These are phyloP conservation scores for Polyploca ridens DNA, from an alignment of 2,888 invertebrate species.

Conservation along the genomic window DNA sequence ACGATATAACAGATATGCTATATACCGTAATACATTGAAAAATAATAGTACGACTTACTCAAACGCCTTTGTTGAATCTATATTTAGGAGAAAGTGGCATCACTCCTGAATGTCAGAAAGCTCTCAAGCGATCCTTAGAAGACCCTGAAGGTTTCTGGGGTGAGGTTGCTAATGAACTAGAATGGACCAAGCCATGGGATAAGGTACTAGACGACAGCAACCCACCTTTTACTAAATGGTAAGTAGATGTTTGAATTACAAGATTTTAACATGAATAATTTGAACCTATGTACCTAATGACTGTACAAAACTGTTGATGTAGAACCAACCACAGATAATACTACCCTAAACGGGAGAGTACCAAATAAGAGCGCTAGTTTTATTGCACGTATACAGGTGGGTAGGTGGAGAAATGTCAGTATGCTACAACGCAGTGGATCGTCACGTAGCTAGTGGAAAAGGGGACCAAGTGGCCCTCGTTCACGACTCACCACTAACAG, in stretches of 20 bases:
- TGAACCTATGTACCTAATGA: no score
- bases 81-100: conserved; percentile 60
- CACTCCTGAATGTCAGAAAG: conserved; percentile 85
- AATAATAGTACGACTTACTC: background rate
- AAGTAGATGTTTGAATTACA: conserved; percentile 35
- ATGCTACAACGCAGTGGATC: conserved; percentile 96
- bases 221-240: conserved; percentile 96
- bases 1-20: background rate
- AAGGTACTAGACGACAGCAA: conserved; percentile 92
- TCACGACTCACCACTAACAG: conserved; percentile 95
- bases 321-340: no score
- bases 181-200: conserved; percentile 94
- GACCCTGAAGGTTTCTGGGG: conserved; percentile 95
- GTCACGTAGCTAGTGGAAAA: conserved; percentile 92
- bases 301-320: no score
- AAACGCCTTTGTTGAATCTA: conserved; percentile 1
- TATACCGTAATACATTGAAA: background rate
- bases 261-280: background rate
- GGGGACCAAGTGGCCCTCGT: conserved; percentile 93
- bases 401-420: conserved; percentile 96
- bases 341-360: no score
- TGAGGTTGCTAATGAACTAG: conserved; percentile 89
- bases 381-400: conserved; percentile 85
- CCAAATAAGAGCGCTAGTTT: background rate
- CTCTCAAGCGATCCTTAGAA: conserved; percentile 87